Percentiles rank a stretch among this genome's conserved stretches.
Evolutionary conservation across 64 coral and sea anemone species (phyloP).

Genomic region (Trachythela sp.): DNA sequence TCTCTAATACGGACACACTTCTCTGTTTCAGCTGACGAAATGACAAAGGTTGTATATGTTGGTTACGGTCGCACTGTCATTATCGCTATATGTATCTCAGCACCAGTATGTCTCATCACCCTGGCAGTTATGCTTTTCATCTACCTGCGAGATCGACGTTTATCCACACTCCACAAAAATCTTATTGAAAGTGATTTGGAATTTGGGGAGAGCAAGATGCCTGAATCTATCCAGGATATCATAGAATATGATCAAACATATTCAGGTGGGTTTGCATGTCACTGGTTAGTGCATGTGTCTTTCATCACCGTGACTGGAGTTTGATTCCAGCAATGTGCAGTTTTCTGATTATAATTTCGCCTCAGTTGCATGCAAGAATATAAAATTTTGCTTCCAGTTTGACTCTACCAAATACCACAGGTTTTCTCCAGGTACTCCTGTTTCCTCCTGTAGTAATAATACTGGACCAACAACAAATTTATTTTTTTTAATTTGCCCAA

Average conservation of each 20-base stretch:
- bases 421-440: no score
- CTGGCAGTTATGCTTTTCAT: not conserved
- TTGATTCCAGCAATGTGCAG: no score
- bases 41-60: not conserved
- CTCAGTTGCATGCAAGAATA: no score
- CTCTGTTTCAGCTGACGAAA: not conserved
- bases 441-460: no score
- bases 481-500: no score
- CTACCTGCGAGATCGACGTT: not conserved
- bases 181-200: constrained; percentile 1
- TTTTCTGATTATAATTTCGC: no score
- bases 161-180: not conserved
- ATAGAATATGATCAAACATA: not conserved
- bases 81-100: not conserved
- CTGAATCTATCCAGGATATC: constrained; percentile 3
- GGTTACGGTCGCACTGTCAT: not conserved
- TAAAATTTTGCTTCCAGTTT: no score
- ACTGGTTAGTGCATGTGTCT: not conserved
- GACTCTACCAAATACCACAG: no score
- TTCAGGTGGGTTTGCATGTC: not conserved
- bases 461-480: no score
- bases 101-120: not conserved
- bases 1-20: not conserved
- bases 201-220: not conserved
- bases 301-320: no score